Base-by-base conservation (phyloP, 1,140 invertebrate species). In the Polypedilum pembai region DNA sequence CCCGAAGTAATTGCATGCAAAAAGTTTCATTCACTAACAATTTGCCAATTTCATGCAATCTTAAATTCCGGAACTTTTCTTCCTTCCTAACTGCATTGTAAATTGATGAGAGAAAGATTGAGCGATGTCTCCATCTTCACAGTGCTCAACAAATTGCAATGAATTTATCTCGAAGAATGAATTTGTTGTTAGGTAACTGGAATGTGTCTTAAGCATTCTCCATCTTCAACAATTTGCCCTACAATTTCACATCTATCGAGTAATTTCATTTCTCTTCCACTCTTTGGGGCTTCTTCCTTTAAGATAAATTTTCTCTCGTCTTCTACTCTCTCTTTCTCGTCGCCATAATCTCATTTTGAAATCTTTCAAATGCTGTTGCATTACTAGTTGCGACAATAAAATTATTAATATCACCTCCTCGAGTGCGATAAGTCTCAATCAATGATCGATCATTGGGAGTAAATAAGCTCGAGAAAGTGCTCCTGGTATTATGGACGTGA, bases 221-320 rank as follows among this genome's bases (percentile, higher is more conserved):
- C 45, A 56, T 56, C 45, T 56, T 56, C 45, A n/a, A n/a, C 45
- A 56, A 56, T 56, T 56, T 56, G 12, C n/a, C 45, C 45, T 56
- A 33, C 45, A 56, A 56, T 56, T 56, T 15, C 8, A 1, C 45
- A n/a, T 56, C 45, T n/a, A 56, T 56, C 45, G n/a, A 56, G 12
- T 56, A 56, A 56, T 56, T 33, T 56, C 45, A 56, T 56, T 56
- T 56, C n/a, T 56, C 15, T n/a, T 56, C 15, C 45, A n/a, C n/a
- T n/a, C 45, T n/a, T 45, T 12, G 12, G 15, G 45, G 12, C 45
- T 56, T 56, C 12, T 56, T 15, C 12, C n/a, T 56, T 56, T 56
- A 5, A 33, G 24, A 33, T 33, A 33, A 33, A 33, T 33, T 33
- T 56, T 56, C 12, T 56, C n/a, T 56, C 45, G n/a, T n/a, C n/a